Evolutionary conservation across 2,113 vertebrate species (phyloP).

Genomic region (Sinocyclocheilus anophthalmus): DNA sequence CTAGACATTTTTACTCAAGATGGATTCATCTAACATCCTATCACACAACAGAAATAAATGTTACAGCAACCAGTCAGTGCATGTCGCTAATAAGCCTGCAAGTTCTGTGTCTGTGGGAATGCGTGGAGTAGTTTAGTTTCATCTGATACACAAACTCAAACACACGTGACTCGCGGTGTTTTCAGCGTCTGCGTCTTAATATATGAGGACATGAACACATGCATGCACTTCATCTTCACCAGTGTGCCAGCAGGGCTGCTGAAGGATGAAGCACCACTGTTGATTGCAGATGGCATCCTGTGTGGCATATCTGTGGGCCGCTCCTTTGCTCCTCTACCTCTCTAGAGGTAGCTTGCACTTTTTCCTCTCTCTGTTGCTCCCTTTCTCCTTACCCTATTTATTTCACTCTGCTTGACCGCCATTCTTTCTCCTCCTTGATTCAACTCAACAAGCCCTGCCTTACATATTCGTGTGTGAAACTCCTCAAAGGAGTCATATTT

Average conservation of each 20-base stretch:
- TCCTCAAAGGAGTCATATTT: background rate
- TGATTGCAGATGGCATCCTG: constrained; percentile 51
- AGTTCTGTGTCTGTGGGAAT: too few species aligned
- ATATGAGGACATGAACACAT: too few species aligned
- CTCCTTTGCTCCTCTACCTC: constrained; percentile 6
- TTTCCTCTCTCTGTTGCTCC: constrained; percentile 18
- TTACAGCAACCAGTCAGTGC: too few species aligned
- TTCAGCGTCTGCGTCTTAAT: too few species aligned
- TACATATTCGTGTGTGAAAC: constrained; percentile 18
- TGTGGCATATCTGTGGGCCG: constrained; percentile 32
- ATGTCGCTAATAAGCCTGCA: too few species aligned
- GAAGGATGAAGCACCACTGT: constrained; percentile 24
- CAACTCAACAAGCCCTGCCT: background rate
- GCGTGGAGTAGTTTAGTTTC: too few species aligned
- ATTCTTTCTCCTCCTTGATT: background rate
- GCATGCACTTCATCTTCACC: too few species aligned
- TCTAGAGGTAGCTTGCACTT: constrained; percentile 18
- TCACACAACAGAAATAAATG: too few species aligned
- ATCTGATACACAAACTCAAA: too few species aligned
- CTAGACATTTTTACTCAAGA: too few species aligned
- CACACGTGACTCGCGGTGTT: too few species aligned
- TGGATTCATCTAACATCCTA: too few species aligned
- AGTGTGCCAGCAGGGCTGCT: constrained; percentile 39
- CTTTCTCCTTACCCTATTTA: background rate
- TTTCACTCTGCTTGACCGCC: background rate